A percentile compares a stretch with the other conserved stretches of the same genome.
These are phyloP conservation scores for Cyclargus thomasi DNA, from an alignment of 1,140 invertebrate species.

Conservation along the genomic window DNA sequence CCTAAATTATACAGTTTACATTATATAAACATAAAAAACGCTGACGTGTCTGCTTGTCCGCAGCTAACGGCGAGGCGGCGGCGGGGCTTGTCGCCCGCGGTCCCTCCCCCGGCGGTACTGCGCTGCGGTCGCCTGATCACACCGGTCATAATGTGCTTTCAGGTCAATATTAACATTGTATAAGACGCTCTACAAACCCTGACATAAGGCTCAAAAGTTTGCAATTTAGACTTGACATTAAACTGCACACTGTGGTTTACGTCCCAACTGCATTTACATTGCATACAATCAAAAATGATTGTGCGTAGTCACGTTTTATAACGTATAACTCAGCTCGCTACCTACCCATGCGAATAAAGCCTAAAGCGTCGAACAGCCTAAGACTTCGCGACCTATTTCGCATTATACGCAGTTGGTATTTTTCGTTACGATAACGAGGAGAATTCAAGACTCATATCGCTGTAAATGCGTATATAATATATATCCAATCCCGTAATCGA, in stretches of 20 bases:
- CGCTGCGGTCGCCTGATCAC: background rate
- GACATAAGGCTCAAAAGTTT: background rate
- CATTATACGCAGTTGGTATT: background rate
- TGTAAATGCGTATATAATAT: too few relatives aligned
- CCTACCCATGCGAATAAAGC: background rate
- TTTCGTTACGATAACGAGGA: background rate
- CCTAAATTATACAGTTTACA: too few relatives aligned
- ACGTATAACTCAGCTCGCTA: too few relatives aligned
- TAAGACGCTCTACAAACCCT: background rate
- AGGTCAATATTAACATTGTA: background rate
- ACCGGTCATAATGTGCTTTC: background rate
- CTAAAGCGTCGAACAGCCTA: background rate
- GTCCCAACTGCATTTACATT: background rate
- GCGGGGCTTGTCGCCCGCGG: background rate
- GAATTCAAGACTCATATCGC: too few relatives aligned
- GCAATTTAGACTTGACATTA: too few relatives aligned
- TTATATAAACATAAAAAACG: background rate
- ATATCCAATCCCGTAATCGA: too few relatives aligned
- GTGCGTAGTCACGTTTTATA: too few relatives aligned
- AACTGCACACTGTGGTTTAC: background rate
- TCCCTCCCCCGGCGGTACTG: background rate
- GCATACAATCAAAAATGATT: too few relatives aligned
- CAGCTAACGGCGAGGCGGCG: conserved; percentile 6
- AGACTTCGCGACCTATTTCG: background rate
- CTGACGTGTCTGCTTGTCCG: conserved; percentile 13